Evolutionary conservation across 2,113 vertebrate genomes (phyloP).

Genomic region (Conger conger): DNA sequence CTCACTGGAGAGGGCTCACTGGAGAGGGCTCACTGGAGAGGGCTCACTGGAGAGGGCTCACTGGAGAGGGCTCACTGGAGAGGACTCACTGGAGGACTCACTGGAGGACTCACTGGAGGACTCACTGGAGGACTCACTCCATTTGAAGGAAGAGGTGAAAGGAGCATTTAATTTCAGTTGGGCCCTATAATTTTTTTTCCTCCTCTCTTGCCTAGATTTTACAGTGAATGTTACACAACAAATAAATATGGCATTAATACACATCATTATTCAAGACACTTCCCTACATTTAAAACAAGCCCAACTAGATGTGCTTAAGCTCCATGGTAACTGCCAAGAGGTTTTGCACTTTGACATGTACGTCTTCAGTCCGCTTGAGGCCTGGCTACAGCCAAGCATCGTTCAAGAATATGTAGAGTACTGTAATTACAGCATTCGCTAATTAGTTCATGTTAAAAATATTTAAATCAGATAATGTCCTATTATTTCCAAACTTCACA

Average conservation of each 20-base stretch:
- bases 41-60: no score
- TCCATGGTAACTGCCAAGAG: constrained; percentile 73
- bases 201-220: no score
- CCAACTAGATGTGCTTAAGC: constrained; percentile 80
- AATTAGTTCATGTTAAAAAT: constrained; percentile 66
- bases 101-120: no score
- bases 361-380: constrained; percentile 69
- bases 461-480: constrained; percentile 43
- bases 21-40: no score
- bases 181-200: constrained; percentile 49
- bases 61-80: no score
- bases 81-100: no score
- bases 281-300: constrained; percentile 80
- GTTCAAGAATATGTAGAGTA: constrained; percentile 57
- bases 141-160: no score
- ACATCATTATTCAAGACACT: constrained; percentile 76
- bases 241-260: constrained; percentile 44
- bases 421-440: constrained; percentile 67
- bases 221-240: no score
- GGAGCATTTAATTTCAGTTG: no score
- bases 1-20: no score
- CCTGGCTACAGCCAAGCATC: constrained; percentile 60
- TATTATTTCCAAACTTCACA: constrained; percentile 46
- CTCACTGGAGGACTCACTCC: no score
- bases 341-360: constrained; percentile 71